Base-by-base conservation (phyloP, 92 coral and sea anemone species). In the Hydrozoanthus gracilis region DNA sequence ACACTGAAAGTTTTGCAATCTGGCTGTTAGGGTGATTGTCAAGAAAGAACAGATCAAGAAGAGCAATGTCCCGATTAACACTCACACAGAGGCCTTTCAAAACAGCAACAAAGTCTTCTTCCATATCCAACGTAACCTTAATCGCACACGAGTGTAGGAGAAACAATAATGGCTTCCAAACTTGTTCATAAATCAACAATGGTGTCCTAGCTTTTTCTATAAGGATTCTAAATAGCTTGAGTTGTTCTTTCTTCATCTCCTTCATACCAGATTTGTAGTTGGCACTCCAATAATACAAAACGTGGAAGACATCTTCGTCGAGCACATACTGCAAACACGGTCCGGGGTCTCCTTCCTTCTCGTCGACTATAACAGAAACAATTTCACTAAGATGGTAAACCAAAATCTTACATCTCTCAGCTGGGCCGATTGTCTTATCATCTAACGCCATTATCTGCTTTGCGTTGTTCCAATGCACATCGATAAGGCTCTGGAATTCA, bases 21-120 rank as follows among this genome's bases (percentile, higher is more conserved):
- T 93, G 94, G 4, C 91, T 86, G 75, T 91, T 88, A 18, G 87
- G 89, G 55, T 93, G 95, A 79, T 92, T 91, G 51, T 95, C 98
- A 82, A 97, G 82, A 91, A 97, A 97, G 86, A 95, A 95, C 64
- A 94, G 69, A 83, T 95, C 95, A 44, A 97, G 83, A 7, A 97
- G 89, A 5, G 98, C 96, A 73, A 95, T 91, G 71, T 97, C 98
- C 69, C 98, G 92, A 75, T 97, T 97, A 10, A 93, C 99, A 76
- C 98, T 91, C 51, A 97, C 98, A 78, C 99, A 97, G 15, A 97
- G 90, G 13, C 96, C 96, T 76, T 95, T 95, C 83, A 97, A 71
- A 14, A 97, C 95, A 1, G 98, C 98, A 55, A 97, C 99, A 54
- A 93, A 97, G 71, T 90, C 95, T 65, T 82, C 88, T 84, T 97